phyloP scores from a whole-genome alignment of 1,140 invertebrate genomes.

The Brachionus plicatilis region DNA sequence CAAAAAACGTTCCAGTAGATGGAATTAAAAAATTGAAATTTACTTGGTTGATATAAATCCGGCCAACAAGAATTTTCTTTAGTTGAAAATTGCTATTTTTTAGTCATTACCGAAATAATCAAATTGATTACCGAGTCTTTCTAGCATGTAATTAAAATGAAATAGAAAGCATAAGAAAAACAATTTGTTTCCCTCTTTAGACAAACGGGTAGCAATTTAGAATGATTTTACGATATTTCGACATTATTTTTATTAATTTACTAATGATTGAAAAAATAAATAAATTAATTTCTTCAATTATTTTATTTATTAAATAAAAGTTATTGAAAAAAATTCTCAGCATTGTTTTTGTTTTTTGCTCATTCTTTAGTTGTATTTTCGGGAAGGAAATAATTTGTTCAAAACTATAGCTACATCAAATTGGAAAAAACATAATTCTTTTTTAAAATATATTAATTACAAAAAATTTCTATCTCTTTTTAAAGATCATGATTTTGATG shows the following conservation, averaged over 20 bases:
- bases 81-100: background rate
- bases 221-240: slow-evolving; percentile 1
- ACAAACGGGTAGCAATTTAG: background rate
- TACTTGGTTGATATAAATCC: background rate
- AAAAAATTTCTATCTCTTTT: background rate
- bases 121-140: slow-evolving; percentile 9
- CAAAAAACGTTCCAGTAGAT: background rate
- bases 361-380: background rate
- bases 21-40: background rate
- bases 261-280: slow-evolving; percentile 12
- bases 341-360: background rate
- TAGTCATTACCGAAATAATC: background rate
- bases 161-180: background rate
- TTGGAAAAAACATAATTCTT: background rate
- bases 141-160: background rate
- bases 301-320: background rate
- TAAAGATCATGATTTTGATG: background rate
- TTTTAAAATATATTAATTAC: background rate
- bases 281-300: background rate
- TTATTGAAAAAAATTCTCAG: background rate
- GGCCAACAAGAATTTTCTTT: background rate
- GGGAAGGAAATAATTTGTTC: slow-evolving; percentile 9
- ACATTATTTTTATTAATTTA: background rate
- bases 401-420: background rate
- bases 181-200: background rate